phyloP scores from a whole-genome alignment of 2,797 vertebrate genomes.

The Caiman crocodilus region DNA sequence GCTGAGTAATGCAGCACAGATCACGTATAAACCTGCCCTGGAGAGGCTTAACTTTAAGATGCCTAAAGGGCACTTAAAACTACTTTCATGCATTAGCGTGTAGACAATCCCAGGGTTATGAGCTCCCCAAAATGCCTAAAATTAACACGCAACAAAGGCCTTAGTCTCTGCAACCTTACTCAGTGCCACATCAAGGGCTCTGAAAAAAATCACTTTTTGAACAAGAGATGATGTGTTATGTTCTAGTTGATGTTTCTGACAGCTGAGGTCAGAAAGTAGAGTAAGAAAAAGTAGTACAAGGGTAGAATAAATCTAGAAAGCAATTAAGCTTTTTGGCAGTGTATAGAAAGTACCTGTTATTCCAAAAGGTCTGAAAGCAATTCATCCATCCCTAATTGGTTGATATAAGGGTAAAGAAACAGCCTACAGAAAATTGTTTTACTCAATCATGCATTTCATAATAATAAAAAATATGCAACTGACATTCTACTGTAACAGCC shows the following conservation, averaged over 20 bases:
- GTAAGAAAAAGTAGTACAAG: neutral
- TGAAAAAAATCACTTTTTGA: neutral
- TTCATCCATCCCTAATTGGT: neutral
- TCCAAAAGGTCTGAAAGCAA: neutral
- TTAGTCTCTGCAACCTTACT: neutral
- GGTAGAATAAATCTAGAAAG: neutral
- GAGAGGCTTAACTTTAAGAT: no score
- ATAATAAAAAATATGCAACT: neutral
- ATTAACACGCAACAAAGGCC: no score
- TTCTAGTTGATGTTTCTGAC: neutral
- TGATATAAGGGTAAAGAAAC: neutral
- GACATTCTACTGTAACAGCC: no score
- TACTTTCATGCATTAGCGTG: no score
- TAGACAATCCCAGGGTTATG: no score
- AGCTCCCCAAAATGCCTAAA: no score
- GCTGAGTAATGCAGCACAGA: no score
- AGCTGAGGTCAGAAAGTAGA: neutral
- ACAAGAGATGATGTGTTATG: neutral
- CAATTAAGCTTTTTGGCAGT: neutral
- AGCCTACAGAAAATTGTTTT: neutral
- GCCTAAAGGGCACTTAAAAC: no score
- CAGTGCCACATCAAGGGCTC: neutral
- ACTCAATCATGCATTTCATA: neutral
- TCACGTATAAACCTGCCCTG: no score
- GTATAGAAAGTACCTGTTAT: neutral